phyloP scores from a whole-genome alignment of 2,113 vertebrate genomes.

The Cryptoleucopteryx plumbea region DNA sequence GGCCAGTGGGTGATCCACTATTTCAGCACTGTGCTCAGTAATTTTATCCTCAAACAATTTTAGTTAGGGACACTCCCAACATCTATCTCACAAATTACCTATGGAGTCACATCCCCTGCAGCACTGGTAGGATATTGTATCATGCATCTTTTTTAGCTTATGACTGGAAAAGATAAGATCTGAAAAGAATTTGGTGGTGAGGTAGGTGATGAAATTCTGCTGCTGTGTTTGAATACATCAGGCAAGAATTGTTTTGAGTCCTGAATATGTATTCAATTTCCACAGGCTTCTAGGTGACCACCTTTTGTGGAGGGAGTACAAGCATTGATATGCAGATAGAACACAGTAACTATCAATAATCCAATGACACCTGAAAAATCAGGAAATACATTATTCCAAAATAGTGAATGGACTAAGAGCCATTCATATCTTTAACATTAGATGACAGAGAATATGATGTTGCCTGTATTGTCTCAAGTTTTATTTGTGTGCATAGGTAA shows the following conservation, averaged over 20 bases:
- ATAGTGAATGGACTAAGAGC: background rate
- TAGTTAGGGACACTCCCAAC: slow-evolving; percentile 53
- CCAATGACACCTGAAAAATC: background rate
- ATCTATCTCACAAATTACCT: slow-evolving; percentile 61
- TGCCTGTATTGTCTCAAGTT: background rate
- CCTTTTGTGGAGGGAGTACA: background rate
- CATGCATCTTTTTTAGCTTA: slow-evolving; percentile 66
- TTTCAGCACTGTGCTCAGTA: background rate
- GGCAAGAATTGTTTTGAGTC: slow-evolving; percentile 29
- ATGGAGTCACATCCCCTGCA: slow-evolving; percentile 57
- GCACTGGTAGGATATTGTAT: slow-evolving; percentile 57
- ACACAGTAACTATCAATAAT: slow-evolving; percentile 2
- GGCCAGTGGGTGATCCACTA: slow-evolving; percentile 22
- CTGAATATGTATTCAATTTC: slow-evolving; percentile 30
- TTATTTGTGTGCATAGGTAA: background rate
- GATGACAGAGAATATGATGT: background rate
- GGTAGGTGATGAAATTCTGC: slow-evolving; percentile 63
- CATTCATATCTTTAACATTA: background rate
- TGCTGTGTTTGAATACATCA: slow-evolving; percentile 52
- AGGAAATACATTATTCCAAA: background rate
- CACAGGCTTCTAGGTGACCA: background rate
- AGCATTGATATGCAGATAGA: slow-evolving; percentile 26
- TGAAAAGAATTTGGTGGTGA: slow-evolving; percentile 56
- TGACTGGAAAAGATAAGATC: slow-evolving; percentile 65
- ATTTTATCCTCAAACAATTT: slow-evolving; percentile 50